Evolutionary conservation across 2,797 vertebrate species (phyloP).

Genomic region (Ptychadena robeensis): DNA sequence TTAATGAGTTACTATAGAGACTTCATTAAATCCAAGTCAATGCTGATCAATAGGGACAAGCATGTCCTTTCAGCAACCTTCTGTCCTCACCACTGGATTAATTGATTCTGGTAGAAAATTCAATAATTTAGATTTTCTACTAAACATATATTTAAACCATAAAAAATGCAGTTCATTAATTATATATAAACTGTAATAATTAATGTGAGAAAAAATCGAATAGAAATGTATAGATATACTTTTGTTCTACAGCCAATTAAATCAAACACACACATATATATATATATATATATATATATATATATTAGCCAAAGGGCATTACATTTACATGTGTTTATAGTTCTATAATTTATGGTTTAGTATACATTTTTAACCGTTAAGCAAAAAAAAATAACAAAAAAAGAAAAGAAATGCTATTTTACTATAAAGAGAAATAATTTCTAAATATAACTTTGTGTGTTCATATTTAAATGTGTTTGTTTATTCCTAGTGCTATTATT

Average conservation of each 20-base stretch:
- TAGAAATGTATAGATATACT: background rate
- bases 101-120: slow-evolving; percentile 67
- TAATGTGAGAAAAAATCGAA: background rate
- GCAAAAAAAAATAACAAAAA: too few species aligned
- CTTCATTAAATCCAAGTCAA: slow-evolving; percentile 74
- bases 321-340: background rate
- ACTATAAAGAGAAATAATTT: too few species aligned
- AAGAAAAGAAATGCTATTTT: too few species aligned
- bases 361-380: too few species aligned
- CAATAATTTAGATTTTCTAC: slow-evolving; percentile 37
- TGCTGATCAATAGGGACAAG: slow-evolving; percentile 79
- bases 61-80: slow-evolving; percentile 71
- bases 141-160: slow-evolving; percentile 20
- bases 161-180: background rate
- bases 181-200: background rate
- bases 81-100: slow-evolving; percentile 76
- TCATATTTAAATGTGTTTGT: background rate
- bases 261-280: too few species aligned
- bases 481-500: background rate
- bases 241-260: too few species aligned
- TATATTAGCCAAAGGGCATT: too few species aligned
- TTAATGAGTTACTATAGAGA: slow-evolving; percentile 74
- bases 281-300: too few species aligned
- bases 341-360: background rate
- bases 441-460: background rate